Evolutionary conservation across 1,140 invertebrate genomes (phyloP), one percentile per base, ranked within the genome.

Genomic region (Sitobion miscanthi): DNA sequence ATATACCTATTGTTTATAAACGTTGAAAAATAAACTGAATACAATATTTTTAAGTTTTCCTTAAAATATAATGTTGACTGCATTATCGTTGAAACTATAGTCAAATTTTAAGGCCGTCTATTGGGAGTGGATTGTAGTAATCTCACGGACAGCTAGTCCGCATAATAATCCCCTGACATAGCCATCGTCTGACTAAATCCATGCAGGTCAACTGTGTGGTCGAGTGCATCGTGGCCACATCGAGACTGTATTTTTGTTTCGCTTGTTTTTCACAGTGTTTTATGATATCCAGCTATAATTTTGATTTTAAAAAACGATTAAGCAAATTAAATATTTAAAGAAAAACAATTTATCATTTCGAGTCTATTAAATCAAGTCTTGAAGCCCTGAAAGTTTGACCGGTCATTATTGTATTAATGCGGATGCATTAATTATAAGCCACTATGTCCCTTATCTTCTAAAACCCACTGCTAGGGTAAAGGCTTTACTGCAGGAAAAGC

Each of bases 391-490:
- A 77, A n/a, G 62, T 77, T n/a, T 77, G 30, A 77, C 62, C n/a
- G 62, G 62, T 77, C 17, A 77, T 77, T 77, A 77, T 77, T 77
- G 14, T 77, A 35, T 77, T 77, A n/a, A 77, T 35, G n/a, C 5
- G 30, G 62, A 77, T 77, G 62, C 62, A 77, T 77, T 77, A 77
- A 77, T 77, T 77, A n/a, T 77, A 77, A 77, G 8, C 62, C 62
- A n/a, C n/a, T n/a, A 17, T 77, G 62, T n/a, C 62, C 62, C 62
- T 77, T 77, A 77, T 77, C 62, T 77, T 77, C 62, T 77, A n/a
- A 77, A 77, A n/a, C 62, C 62, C 14, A n/a, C 62, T n/a, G 62
- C 14, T 77, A 77, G 62, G n/a, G 14, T 6, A 77, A 69, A 77
- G 62, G 62, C 30, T 77, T 77, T 77, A n/a, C n/a, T 77, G n/a